phyloP scores from a whole-genome alignment of 2,888 invertebrate genomes.

The Hirtodrosophila trivittata region DNA sequence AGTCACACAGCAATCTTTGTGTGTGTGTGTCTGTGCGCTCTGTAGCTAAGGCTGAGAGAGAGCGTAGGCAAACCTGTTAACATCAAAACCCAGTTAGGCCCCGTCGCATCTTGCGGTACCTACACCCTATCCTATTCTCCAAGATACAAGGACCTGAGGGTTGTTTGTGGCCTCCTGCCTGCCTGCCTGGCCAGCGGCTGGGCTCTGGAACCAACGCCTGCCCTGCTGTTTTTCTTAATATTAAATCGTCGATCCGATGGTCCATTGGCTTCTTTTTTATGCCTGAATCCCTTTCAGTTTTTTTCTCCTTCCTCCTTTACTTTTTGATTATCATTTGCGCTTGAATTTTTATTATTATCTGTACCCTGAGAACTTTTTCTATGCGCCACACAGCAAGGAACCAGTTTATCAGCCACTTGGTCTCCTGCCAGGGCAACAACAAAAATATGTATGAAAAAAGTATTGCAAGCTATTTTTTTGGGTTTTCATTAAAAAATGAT shows the following conservation, averaged over 20 bases:
- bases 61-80: slow-evolving; percentile 81
- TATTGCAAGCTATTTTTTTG: slow-evolving; percentile 44
- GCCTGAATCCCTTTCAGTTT: slow-evolving; percentile 69
- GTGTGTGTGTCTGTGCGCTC: slow-evolving; percentile 22
- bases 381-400: slow-evolving; percentile 61
- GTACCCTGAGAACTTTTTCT: slow-evolving; percentile 84
- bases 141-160: slow-evolving; percentile 57
- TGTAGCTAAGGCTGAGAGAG: slow-evolving; percentile 1
- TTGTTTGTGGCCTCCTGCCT: slow-evolving; percentile 64
- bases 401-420: slow-evolving; percentile 75
- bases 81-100: slow-evolving; percentile 79
- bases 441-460: slow-evolving; percentile 12
- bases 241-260: slow-evolving; percentile 74
- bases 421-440: slow-evolving; percentile 70
- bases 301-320: slow-evolving; percentile 33
- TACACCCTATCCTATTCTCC: slow-evolving; percentile 63
- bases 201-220: slow-evolving; percentile 60
- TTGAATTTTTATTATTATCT: slow-evolving; percentile 83
- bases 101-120: slow-evolving; percentile 35
- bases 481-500: slow-evolving; percentile 62
- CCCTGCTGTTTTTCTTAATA: slow-evolving; percentile 74
- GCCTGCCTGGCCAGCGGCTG: slow-evolving; percentile 41
- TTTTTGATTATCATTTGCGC: slow-evolving; percentile 80
- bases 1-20: slow-evolving; percentile 69
- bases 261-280: slow-evolving; percentile 57